A percentile compares a stretch with the other conserved stretches of the same genome.
Conservation (phyloP, 1,140 invertebrate species). For the Drosophila arizonae region DNA sequence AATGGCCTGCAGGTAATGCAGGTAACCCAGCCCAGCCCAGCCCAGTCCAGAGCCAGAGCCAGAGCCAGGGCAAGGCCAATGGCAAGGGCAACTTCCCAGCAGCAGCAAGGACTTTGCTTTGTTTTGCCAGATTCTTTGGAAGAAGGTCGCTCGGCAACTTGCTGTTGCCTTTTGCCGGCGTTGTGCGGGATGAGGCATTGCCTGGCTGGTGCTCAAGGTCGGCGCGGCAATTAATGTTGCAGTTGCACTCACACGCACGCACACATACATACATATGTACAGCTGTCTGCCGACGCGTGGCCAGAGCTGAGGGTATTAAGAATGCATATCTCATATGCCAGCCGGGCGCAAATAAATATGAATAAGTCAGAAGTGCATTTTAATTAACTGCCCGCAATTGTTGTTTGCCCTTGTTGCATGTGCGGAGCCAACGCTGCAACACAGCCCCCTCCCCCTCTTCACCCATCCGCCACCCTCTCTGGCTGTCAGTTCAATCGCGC, state of each 20-base stretch:
- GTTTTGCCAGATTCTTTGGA: slow-evolving; percentile 21
- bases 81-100: slow-evolving; percentile 31
- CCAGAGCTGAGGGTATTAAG: slow-evolving; percentile 47
- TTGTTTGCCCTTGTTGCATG: slow-evolving; percentile 6
- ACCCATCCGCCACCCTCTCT: background rate
- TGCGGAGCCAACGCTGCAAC: background rate
- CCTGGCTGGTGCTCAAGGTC: slow-evolving; percentile 28
- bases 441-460: background rate
- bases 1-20: slow-evolving; percentile 42
- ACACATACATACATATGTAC: slow-evolving; percentile 13
- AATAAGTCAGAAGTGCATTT: slow-evolving; percentile 73
- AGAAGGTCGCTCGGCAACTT: slow-evolving; percentile 27
- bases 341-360: slow-evolving; percentile 59
- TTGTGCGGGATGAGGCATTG: slow-evolving; percentile 7
- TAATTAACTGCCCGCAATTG: slow-evolving; percentile 65
- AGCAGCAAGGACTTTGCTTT: slow-evolving; percentile 26
- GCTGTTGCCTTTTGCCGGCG: background rate
- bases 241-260: slow-evolving; percentile 17
- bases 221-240: slow-evolving; percentile 50
- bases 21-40: slow-evolving; percentile 5
- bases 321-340: slow-evolving; percentile 69
- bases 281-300: background rate
- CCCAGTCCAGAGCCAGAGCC: slow-evolving; percentile 2
- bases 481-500: background rate
- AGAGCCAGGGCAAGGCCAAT: background rate